Evolutionary conservation across 2,888 invertebrate species (phyloP).

Genomic region (Lasioglossum malachurum): DNA sequence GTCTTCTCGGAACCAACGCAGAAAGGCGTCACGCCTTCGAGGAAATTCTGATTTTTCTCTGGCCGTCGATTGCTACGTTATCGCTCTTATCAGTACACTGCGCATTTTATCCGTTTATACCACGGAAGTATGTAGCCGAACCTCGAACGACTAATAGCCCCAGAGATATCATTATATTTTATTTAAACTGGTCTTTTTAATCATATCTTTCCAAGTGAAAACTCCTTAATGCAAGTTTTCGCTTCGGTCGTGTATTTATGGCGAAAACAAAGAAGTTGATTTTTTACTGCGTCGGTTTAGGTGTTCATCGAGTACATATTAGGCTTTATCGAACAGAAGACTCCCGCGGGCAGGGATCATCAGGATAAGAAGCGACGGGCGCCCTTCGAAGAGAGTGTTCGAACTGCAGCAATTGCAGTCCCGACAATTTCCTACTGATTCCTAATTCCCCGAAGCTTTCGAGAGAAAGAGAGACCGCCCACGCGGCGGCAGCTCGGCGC

Average conservation of each 20-base stretch:
- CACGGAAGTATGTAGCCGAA: neutral
- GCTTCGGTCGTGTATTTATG: no score
- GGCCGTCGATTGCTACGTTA: neutral
- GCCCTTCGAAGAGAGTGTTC: neutral
- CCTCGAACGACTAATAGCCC: neutral
- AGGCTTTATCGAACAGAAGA: no score
- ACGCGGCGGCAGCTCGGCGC: conserved; percentile 23
- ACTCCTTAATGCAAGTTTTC: no score
- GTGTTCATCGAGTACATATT: no score
- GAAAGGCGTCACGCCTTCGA: conserved; percentile 9
- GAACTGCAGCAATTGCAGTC: conserved; percentile 13
- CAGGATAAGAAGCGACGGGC: neutral
- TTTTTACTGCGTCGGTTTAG: no score
- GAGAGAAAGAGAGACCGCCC: conserved; percentile 41
- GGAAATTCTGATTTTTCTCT: conserved; percentile 17
- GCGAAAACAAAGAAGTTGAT: no score
- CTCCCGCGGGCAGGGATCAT: neutral
- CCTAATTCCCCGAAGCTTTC: conserved; percentile 41
- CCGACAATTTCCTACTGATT: conserved; percentile 48
- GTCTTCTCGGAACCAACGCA: conserved; percentile 26
- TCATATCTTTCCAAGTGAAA: no score
- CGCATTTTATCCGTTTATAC: neutral
- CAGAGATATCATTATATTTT: neutral
- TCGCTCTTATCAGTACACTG: neutral
- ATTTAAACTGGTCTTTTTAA: no score